phyloP scores from a whole-genome alignment of 2,888 invertebrate species.

The Dryomyza anilis region DNA sequence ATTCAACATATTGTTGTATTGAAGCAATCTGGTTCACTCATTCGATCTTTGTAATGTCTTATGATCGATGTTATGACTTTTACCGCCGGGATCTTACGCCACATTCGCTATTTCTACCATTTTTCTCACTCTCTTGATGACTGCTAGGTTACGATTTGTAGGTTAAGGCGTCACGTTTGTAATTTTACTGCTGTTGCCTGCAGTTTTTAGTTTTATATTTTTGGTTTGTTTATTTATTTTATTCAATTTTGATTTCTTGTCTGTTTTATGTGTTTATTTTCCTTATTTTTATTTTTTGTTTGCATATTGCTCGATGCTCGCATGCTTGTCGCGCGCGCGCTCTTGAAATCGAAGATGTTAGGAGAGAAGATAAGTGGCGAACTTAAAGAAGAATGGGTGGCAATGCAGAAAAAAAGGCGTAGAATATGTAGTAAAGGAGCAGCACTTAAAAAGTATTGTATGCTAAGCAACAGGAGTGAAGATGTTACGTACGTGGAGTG shows the following conservation, averaged over 20 bases:
- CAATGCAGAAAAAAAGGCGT: too few relatives aligned
- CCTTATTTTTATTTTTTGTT: neutral
- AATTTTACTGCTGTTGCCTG: neutral
- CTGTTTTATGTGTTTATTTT: neutral
- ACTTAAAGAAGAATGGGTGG: too few relatives aligned
- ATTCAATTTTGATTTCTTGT: neutral
- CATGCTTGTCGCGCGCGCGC: conserved; percentile 3
- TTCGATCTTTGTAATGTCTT: too few relatives aligned
- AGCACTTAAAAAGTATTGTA: neutral
- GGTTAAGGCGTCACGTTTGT: neutral
- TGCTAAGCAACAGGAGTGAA: neutral
- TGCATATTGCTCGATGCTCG: neutral
- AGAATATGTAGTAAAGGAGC: neutral
- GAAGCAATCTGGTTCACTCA: too few relatives aligned
- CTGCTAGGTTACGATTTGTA: neutral
- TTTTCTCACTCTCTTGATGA: neutral
- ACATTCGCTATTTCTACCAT: neutral
- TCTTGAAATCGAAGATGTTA: neutral
- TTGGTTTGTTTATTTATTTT: neutral
- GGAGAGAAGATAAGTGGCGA: neutral
- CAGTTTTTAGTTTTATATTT: neutral
- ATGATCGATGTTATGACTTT: too few relatives aligned
- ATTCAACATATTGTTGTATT: too few relatives aligned
- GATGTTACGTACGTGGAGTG: too few relatives aligned
- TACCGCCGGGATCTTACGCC: too few relatives aligned